Evolutionary conservation across 1,140 invertebrate genomes (phyloP).

Genomic region (Drosophila oshimai): DNA sequence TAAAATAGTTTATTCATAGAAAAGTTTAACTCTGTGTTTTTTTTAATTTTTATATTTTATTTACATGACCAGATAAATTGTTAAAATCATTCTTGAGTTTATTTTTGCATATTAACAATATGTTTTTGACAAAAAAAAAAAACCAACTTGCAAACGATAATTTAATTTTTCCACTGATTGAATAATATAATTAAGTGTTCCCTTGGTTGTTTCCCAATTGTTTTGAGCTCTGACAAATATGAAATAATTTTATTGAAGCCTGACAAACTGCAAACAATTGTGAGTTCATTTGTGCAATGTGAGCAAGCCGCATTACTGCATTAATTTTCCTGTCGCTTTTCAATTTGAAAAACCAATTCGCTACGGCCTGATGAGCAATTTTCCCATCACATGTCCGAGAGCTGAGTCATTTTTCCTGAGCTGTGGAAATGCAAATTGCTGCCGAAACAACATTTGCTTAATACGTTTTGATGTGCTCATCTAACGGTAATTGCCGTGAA

Average conservation of each 20-base stretch:
- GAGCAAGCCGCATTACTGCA: not conserved
- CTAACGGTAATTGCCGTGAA: slow-evolving; percentile 74
- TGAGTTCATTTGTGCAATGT: slow-evolving; percentile 1
- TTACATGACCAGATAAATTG: too few species aligned
- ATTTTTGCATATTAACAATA: too few species aligned
- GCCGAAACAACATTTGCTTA: slow-evolving; percentile 65
- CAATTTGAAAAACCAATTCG: slow-evolving; percentile 26
- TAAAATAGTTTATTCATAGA: slow-evolving; percentile 22
- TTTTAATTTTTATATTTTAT: not conserved
- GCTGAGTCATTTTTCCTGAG: not conserved
- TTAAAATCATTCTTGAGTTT: too few species aligned
- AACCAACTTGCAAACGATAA: not conserved
- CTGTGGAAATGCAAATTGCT: slow-evolving; percentile 49
- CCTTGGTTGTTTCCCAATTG: not conserved
- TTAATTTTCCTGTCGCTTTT: slow-evolving; percentile 10
- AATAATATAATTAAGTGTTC: not conserved
- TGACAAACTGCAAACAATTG: slow-evolving; percentile 4
- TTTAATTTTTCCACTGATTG: not conserved
- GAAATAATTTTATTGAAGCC: slow-evolving; percentile 1
- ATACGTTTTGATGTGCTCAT: slow-evolving; percentile 64
- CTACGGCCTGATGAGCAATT: slow-evolving; percentile 13
- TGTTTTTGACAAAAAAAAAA: not conserved
- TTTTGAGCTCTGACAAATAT: not conserved
- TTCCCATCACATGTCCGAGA: slow-evolving; percentile 24
- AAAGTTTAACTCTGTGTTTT: not conserved